Conservation (phyloP, 2,113 vertebrate species). For the Rhinopomastus cyanomelas region DNA sequence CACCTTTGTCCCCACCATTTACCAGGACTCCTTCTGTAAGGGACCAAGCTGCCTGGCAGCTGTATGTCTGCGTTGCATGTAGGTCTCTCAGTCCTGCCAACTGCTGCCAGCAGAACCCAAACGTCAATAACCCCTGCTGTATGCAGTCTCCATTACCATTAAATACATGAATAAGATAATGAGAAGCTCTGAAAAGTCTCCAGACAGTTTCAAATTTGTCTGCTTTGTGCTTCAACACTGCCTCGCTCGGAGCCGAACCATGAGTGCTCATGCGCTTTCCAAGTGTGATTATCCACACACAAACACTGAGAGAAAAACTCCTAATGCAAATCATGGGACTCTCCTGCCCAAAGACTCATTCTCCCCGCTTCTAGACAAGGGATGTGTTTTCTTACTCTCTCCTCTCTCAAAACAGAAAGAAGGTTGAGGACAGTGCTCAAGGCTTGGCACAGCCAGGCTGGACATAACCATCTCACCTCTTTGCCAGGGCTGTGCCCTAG, state of each 20-base stretch:
- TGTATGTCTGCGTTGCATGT: neutral
- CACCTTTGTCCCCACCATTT: neutral
- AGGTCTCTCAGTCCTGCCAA: neutral
- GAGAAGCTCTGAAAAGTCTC: slow-evolving; percentile 26
- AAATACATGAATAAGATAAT: neutral
- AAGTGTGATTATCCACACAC: neutral
- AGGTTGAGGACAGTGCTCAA: neutral
- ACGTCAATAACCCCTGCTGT: neutral
- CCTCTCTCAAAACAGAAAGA: neutral
- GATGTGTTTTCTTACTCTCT: neutral
- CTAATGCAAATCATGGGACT: neutral
- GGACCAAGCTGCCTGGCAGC: no score
- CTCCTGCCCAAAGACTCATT: neutral
- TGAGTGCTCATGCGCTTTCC: neutral
- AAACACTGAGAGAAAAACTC: neutral
- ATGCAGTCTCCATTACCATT: neutral
- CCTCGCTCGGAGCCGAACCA: neutral
- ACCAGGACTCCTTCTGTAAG: neutral
- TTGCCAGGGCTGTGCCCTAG: neutral
- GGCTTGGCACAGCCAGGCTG: neutral
- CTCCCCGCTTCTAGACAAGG: neutral
- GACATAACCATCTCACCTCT: neutral
- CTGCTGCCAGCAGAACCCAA: neutral
- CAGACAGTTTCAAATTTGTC: neutral
- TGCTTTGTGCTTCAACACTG: neutral